Evolutionary conservation across 2,888 invertebrate species (phyloP).

Genomic region (Tenthredo amoena): DNA sequence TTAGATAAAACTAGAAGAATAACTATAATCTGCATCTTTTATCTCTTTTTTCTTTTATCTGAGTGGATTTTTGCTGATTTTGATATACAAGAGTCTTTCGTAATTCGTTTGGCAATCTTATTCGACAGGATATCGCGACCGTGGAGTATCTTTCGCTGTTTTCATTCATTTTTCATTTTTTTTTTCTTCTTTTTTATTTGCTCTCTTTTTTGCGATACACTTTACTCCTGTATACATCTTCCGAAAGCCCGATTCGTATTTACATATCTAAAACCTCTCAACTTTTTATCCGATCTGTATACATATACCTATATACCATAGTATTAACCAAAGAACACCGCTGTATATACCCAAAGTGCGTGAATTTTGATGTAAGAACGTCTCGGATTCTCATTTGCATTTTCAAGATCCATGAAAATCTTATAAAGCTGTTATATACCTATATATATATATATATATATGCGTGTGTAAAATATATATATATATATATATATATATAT

Average conservation of each 20-base stretch:
- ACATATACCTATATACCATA: neutral
- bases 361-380: neutral
- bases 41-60: neutral
- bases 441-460: neutral
- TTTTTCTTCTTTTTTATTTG: neutral
- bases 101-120: neutral
- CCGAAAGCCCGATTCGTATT: neutral
- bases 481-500: neutral
- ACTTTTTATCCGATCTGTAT: neutral
- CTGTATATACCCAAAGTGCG: neutral
- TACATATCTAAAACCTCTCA: neutral
- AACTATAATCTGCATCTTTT: too few relatives aligned
- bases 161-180: neutral
- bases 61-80: neutral
- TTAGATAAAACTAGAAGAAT: too few relatives aligned
- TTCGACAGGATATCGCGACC: neutral
- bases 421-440: neutral
- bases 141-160: neutral
- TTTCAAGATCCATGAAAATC: neutral
- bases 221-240: neutral
- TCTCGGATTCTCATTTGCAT: neutral
- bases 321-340: neutral
- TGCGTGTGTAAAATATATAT: neutral
- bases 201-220: neutral
- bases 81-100: neutral